These are phyloP conservation scores for Mirza zaza DNA, from an alignment of 2,113 vertebrate genomes.

Conservation along the genomic window DNA sequence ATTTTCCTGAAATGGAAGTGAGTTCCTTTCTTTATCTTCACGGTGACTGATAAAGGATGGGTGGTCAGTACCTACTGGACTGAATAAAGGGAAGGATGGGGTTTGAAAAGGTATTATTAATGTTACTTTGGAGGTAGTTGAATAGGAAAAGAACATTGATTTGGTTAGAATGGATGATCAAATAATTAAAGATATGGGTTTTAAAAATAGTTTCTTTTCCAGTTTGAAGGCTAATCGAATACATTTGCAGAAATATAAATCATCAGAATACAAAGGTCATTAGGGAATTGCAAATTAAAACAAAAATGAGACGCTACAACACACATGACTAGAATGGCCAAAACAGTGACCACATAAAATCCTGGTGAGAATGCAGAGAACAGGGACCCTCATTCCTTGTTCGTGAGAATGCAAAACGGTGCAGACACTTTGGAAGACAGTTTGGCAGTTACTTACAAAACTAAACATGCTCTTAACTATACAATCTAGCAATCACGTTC, in stretches of 20 bases:
- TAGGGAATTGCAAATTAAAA: not conserved
- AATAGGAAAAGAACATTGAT: not conserved
- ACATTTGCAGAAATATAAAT: not conserved
- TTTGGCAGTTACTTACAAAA: not conserved
- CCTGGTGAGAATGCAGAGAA: not conserved
- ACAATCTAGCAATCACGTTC: not conserved
- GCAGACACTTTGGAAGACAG: not conserved
- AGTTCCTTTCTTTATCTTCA: not conserved
- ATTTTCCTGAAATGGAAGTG: not conserved
- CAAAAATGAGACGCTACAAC: not conserved
- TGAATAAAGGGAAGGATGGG: not conserved
- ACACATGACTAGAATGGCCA: not conserved
- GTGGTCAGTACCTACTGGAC: not conserved
- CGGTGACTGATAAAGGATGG: not conserved
- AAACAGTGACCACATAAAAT: not conserved
- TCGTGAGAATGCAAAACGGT: not conserved
- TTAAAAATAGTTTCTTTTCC: not conserved
- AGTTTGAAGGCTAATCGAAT: not conserved
- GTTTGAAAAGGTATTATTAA: not conserved
- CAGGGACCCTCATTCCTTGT: not conserved
- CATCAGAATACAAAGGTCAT: not conserved
- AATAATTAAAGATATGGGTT: not conserved
- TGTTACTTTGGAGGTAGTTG: not conserved
- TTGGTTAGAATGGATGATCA: not conserved
- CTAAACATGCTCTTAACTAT: not conserved